Percentiles rank a stretch among this genome's conserved stretches.
Conservation (phyloP, 1,140 invertebrate genomes). For the Drosophila guanche region DNA sequence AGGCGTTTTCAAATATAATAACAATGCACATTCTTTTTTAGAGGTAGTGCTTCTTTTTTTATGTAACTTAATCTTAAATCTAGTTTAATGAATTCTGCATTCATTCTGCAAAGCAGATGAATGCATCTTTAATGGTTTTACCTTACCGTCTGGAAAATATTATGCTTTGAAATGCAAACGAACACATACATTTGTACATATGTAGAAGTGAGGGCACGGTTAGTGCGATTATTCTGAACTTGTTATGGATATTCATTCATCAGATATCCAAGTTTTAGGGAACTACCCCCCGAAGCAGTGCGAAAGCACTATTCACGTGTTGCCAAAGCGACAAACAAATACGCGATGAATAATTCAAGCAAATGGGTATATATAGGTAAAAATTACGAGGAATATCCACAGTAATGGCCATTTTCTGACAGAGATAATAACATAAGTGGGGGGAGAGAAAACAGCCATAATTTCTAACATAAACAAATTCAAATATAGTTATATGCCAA, state of each 20-base stretch:
- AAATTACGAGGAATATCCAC: too few species aligned
- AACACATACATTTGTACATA: too few species aligned
- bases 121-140: too few species aligned
- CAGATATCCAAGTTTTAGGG: not conserved
- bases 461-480: slow-evolving; percentile 39
- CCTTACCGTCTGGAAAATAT: too few species aligned
- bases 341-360: slow-evolving; percentile 6
- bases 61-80: slow-evolving; percentile 3
- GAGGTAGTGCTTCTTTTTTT: slow-evolving; percentile 7
- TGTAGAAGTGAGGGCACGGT: too few species aligned
- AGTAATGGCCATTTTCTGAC: too few species aligned
- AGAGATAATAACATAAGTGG: slow-evolving; percentile 42
- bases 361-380: not conserved
- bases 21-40: too few species aligned
- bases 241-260: too few species aligned
- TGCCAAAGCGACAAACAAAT: slow-evolving; percentile 3
- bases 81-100: not conserved
- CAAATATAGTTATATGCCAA: slow-evolving; percentile 27
- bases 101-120: not conserved
- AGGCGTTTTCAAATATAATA: too few species aligned
- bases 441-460: slow-evolving; percentile 10
- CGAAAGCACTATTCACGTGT: slow-evolving; percentile 28
- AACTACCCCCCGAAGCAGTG: slow-evolving; percentile 14
- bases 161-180: too few species aligned
- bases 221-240: too few species aligned